Conservation (phyloP, 2,113 vertebrate genomes). For the Tylochromis polylepis region DNA sequence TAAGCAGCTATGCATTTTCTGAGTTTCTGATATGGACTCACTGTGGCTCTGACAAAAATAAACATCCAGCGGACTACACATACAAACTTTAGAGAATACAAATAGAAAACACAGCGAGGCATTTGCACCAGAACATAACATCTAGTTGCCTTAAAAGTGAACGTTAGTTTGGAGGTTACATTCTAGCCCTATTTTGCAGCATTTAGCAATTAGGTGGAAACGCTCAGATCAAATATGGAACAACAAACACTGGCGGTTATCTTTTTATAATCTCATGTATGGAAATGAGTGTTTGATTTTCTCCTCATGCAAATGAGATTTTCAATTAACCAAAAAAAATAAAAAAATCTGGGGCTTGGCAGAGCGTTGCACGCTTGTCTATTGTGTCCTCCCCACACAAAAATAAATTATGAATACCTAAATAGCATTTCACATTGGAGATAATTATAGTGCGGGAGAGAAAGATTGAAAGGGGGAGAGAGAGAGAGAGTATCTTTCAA, state of each 20-base stretch:
- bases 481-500: conserved; percentile 61
- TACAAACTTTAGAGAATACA: conserved; percentile 29
- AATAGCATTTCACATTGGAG: conserved; percentile 75
- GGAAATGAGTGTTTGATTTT: conserved; percentile 81
- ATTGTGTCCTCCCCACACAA: conserved; percentile 67
- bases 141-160: conserved; percentile 40
- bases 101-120: neutral
- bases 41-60: neutral
- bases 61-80: conserved; percentile 6
- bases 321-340: conserved; percentile 76
- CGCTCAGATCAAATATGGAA: conserved; percentile 69
- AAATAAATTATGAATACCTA: conserved; percentile 78
- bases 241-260: conserved; percentile 76
- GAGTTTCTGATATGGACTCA: conserved; percentile 3
- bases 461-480: neutral
- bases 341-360: conserved; percentile 64
- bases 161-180: conserved; percentile 61
- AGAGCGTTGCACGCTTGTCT: conserved; percentile 50
- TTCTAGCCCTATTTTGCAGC: conserved; percentile 60
- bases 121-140: conserved; percentile 41
- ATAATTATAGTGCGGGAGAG: conserved; percentile 66
- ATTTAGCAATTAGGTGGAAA: conserved; percentile 73
- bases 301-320: conserved; percentile 78
- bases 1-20: conserved; percentile 14
- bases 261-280: conserved; percentile 77